Evolutionary conservation across 1,140 invertebrate species (phyloP), one percentile per base, ranked within the genome.

Genomic region (Liolophura sinensis): DNA sequence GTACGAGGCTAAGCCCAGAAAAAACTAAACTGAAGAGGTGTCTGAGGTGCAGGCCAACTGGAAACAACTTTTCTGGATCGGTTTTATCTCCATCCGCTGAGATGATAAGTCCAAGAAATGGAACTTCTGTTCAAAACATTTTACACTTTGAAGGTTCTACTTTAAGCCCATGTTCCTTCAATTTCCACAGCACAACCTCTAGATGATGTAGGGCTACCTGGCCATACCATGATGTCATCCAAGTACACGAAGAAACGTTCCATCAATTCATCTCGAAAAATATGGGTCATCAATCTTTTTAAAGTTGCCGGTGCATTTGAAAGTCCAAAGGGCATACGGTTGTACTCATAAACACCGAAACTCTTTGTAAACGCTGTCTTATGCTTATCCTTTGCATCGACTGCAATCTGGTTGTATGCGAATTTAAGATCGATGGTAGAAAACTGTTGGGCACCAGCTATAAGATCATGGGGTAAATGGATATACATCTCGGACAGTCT

Each of bases 311-410:
- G 78, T 1, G 80, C 79, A 47, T 84, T 82, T 3, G 65, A 67
- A 0, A 87, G 66, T 0, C 85, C 86, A 73, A 86, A 87, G 0
- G 84, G 81, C 81, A 87, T 83, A 0, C 73, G 57, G 12, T 55
- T 76, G 59, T 74, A 80, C 64, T 76, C 72, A 65, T 73, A 83
- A 18, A 64, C 60, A n/a, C 69, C 62, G 9, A 65, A 27, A 22
- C 49, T 31, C 16, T 40, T 47, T 20, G 54, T 62, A 46, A 73
- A 69, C 14, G 56, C 68, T 49, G 60, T 63, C 59, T 69, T 70
- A 11, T 68, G 16, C 55, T 48, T 69, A 31, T 60, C 55, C 14
- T 62, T 27, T 54, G 18, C 20, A 18, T 62, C 25, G 24, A 71
- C 22, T 12, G 52, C 40, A 52, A 71, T 49, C 61, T 68, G 69